A percentile compares a stretch with the other conserved stretches of the same genome.
Evolutionary conservation across 2,113 vertebrate genomes (phyloP).

Genomic region (Rhynchomys soricoides): DNA sequence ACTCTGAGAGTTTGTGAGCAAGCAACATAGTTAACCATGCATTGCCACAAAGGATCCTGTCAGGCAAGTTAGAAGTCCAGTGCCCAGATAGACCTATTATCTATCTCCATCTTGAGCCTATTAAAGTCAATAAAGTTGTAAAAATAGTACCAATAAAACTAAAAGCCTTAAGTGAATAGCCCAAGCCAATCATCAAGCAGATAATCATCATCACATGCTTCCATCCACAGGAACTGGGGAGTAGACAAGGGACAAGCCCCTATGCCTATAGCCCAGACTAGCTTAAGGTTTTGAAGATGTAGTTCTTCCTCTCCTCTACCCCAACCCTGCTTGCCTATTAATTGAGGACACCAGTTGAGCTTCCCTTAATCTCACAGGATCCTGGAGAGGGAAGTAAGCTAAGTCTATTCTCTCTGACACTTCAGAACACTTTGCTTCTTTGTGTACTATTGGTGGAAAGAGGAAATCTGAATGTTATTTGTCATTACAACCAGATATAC

Average conservation of each 20-base stretch:
- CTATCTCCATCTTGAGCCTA: background rate
- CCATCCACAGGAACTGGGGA: background rate
- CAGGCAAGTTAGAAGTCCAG: constrained; percentile 54
- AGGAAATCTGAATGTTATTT: background rate
- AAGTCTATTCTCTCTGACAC: background rate
- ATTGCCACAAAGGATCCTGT: background rate
- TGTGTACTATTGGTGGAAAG: background rate
- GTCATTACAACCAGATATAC: background rate
- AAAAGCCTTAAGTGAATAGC: background rate
- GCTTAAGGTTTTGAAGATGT: no score
- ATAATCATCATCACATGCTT: background rate
- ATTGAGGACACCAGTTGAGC: background rate
- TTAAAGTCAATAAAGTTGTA: background rate
- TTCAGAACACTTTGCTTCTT: no score
- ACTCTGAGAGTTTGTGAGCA: background rate
- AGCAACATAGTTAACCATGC: background rate
- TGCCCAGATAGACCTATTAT: constrained; percentile 15
- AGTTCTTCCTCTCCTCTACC: background rate
- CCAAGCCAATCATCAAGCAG: background rate
- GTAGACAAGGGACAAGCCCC: background rate
- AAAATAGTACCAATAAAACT: background rate
- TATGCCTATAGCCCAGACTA: background rate
- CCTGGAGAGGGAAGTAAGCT: background rate
- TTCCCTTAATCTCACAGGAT: background rate
- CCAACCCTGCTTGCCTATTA: background rate